Base-by-base conservation (phyloP, 2,113 vertebrate species). In the Ailuropoda melanoleuca region DNA sequence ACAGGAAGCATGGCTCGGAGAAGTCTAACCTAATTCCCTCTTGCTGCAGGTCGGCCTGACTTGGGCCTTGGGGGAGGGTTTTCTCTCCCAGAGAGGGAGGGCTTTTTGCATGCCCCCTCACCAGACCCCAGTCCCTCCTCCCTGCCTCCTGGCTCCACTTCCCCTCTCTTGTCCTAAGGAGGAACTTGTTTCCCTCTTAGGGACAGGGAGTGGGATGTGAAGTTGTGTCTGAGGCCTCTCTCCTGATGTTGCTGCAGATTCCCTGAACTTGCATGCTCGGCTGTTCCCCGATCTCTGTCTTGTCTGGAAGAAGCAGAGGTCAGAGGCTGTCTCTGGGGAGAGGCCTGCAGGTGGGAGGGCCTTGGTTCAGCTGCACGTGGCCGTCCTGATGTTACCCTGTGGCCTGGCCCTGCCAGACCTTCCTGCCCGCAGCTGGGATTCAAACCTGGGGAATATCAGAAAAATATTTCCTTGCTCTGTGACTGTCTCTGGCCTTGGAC, bases 1-100 rank as follows among this genome's bases (percentile, higher is more conserved):
- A 0, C 1, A 0, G 70, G 72, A n/a, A 1, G n/a, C 12, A 0
- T 15, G 3, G 6, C 55, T 13, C 0, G 4, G 60, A 55, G 7
- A 29, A 89, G 56, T 7, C 66, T 85, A 43, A 66, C 66, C 77
- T 39, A 19, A 21, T 72, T 92, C 93, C 62, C n/a, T 37, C 86
- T 29, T 26, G 78, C 60, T 34, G 84, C 34, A 4, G 18, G 26
- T 24, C 48, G 37, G 70, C 48, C 62, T 9, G 7, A 31, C 75
- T 37, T 17, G 6, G 34, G 24, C 62, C 72, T 4, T 13, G 46
- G 12, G 26, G 34, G 10, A 13, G 53, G 23, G 10, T 39, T 39
- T 66, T 17, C 14, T 66, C 14, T 66, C 62, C 31, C 31, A 34
- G 31, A 34, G 31, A 34, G 18, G 37, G 11, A 15, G 62, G 29